phyloP scores from a whole-genome alignment of 2,797 vertebrate genomes.

The Babyrousa celebensis region DNA sequence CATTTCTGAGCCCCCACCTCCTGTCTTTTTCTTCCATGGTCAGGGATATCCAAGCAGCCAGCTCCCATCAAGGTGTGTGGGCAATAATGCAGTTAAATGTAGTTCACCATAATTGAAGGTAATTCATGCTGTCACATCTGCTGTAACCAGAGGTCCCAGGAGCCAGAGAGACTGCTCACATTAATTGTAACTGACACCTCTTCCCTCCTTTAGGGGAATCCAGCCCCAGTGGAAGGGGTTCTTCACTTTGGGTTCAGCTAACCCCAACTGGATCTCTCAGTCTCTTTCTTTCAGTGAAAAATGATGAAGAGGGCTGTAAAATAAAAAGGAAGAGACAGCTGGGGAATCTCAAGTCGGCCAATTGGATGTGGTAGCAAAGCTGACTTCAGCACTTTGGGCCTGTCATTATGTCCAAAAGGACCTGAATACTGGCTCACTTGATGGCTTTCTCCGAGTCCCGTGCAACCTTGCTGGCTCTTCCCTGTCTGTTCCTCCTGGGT shows the following conservation, averaged over 20 bases:
- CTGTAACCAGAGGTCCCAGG: conserved; percentile 89
- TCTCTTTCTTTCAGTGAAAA: conserved; percentile 72
- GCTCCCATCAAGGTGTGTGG: conserved; percentile 86
- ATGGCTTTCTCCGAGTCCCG: background rate
- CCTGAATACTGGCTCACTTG: background rate
- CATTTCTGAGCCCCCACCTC: conserved; percentile 54
- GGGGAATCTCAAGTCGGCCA: conserved; percentile 60
- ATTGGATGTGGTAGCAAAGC: background rate
- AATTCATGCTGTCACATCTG: conserved; percentile 92
- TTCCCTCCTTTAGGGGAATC: conserved; percentile 87
- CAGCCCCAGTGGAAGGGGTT: conserved; percentile 74
- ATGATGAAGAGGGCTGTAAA: conserved; percentile 62
- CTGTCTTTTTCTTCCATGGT: conserved; percentile 63
- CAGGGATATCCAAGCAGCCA: conserved; percentile 83
- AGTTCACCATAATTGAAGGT: conserved; percentile 91
- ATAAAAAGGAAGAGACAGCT: conserved; percentile 63
- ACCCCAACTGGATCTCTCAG: conserved; percentile 62
- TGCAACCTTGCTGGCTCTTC: background rate
- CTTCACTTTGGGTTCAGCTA: conserved; percentile 84
- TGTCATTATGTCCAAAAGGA: background rate
- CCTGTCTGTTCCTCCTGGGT: conserved; percentile 27
- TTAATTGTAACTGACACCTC: conserved; percentile 91
- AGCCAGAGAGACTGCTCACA: conserved; percentile 87
- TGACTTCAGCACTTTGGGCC: conserved; percentile 54
- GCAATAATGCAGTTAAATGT: conserved; percentile 84